phyloP scores from a whole-genome alignment of 1,140 invertebrate species.

The Macrotrachela quadricornifera region DNA sequence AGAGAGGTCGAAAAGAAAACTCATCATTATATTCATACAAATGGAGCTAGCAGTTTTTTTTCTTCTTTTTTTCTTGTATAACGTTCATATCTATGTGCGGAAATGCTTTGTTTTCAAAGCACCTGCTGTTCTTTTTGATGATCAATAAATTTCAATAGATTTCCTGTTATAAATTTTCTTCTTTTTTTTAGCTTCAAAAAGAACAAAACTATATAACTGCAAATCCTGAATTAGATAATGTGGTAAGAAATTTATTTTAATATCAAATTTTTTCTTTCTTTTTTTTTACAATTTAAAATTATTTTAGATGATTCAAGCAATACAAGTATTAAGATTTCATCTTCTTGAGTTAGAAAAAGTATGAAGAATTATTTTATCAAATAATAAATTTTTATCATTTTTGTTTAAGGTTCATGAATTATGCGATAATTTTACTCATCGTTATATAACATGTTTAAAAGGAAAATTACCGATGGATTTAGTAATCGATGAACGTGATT shows the following conservation, averaged over 20 bases:
- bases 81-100: too few relatives aligned
- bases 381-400: background rate
- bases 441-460: slow-evolving; percentile 98
- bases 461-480: slow-evolving; percentile 99
- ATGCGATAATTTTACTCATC: slow-evolving; percentile 99
- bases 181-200: slow-evolving; percentile 1
- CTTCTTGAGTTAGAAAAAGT: slow-evolving; percentile 99
- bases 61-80: too few relatives aligned
- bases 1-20: too few relatives aligned
- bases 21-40: too few relatives aligned
- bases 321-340: slow-evolving; percentile 99
- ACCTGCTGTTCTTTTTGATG: background rate
- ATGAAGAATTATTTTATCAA: slow-evolving; percentile 11
- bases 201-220: slow-evolving; percentile 8
- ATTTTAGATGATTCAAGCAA: slow-evolving; percentile 86
- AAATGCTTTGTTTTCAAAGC: too few relatives aligned
- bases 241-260: slow-evolving; percentile 23
- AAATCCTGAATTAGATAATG: slow-evolving; percentile 30
- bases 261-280: background rate
- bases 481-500: slow-evolving; percentile 87
- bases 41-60: too few relatives aligned
- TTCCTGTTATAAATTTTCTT: background rate
- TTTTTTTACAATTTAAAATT: background rate
- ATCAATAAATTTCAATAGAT: background rate
- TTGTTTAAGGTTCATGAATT: slow-evolving; percentile 95